phyloP scores from a whole-genome alignment of 2,113 vertebrate genomes.

The Xenopus borealis region DNA sequence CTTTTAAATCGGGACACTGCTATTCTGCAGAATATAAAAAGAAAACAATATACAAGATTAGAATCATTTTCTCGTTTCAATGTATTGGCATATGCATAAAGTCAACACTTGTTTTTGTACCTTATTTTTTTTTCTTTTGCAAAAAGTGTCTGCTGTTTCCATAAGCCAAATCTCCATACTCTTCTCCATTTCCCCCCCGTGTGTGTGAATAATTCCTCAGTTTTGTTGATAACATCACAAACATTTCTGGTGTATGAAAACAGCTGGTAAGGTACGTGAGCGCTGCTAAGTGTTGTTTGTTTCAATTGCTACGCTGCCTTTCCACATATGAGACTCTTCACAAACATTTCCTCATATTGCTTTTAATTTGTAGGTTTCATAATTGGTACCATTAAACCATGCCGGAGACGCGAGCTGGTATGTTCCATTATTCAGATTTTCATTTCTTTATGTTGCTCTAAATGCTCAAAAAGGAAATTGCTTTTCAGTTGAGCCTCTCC shows the following conservation, averaged over 20 bases:
- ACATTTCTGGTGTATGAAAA: background rate
- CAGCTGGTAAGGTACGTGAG: background rate
- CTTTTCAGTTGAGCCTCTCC: no score
- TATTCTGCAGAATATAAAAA: no score
- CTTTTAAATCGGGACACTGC: no score
- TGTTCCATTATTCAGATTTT: background rate
- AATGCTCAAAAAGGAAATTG: no score
- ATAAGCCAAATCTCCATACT: background rate
- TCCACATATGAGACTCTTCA: no score
- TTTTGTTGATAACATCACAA: background rate
- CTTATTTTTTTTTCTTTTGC: no score
- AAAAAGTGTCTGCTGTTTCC: no score
- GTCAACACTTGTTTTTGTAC: no score
- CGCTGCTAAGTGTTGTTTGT: background rate
- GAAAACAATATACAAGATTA: no score
- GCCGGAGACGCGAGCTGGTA: background rate
- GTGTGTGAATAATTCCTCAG: background rate
- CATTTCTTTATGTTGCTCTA: background rate
- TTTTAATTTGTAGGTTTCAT: background rate
- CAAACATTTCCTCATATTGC: no score
- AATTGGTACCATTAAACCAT: background rate
- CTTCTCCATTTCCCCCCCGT: background rate
- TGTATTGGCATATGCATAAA: no score
- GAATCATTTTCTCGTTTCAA: no score
- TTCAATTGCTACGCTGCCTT: background rate